These are phyloP conservation scores for Dioctria rufipes DNA, from an alignment of 2,888 invertebrate species.

Conservation along the genomic window DNA sequence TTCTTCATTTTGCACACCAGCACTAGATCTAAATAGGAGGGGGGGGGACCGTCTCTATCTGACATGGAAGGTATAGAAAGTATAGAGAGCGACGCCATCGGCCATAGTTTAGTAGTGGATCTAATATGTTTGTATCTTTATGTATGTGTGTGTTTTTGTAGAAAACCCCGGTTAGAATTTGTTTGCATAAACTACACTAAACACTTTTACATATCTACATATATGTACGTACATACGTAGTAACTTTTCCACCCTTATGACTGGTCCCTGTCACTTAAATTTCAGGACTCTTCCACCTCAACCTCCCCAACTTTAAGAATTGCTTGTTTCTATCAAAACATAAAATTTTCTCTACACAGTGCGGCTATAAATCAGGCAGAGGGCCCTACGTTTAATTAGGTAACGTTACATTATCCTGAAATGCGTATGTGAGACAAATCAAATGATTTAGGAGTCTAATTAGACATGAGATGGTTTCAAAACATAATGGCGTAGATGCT, in stretches of 20 bases:
- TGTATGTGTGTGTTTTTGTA: neutral
- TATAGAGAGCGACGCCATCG: neutral
- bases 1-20: conserved; percentile 67
- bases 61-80: neutral
- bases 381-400: conserved; percentile 43
- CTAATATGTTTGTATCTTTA: no score
- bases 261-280: conserved; percentile 42
- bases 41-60: neutral
- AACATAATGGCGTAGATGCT: neutral
- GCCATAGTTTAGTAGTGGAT: no score
- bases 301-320: neutral
- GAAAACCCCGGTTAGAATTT: neutral
- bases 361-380: conserved; percentile 35
- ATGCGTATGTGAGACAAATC: conserved; percentile 44
- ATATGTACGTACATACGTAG: no score
- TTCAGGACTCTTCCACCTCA: conserved; percentile 20
- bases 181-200: conserved; percentile 24
- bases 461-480: conserved; percentile 13
- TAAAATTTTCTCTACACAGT: conserved; percentile 32
- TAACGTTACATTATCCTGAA: conserved; percentile 33
- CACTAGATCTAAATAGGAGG: conserved; percentile 22
- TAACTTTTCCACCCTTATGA: conserved; percentile 33
- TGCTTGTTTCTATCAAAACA: conserved; percentile 26
- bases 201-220: neutral
- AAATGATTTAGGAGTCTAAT: conserved; percentile 41